These are phyloP conservation scores for Cacoxenus indagator DNA, from an alignment of 2,888 invertebrate species.

Conservation along the genomic window DNA sequence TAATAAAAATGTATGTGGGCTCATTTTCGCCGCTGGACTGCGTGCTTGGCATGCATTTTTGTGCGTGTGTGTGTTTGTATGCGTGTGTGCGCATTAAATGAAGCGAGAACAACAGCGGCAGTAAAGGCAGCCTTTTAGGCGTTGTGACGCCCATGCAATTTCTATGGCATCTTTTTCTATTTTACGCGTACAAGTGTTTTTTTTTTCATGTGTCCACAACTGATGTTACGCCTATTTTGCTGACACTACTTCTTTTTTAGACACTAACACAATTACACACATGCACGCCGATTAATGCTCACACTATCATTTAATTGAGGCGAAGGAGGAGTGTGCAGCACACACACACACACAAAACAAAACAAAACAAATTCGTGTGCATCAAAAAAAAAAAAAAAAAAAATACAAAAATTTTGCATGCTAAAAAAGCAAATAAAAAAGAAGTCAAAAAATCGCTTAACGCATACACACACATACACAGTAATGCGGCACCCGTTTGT, in stretches of 20 bases:
- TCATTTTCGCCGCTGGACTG: constrained; percentile 38
- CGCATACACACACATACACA: constrained; percentile 20
- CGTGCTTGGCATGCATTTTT: constrained; percentile 15
- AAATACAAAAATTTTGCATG: constrained; percentile 14
- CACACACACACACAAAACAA: background rate
- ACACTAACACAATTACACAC: constrained; percentile 54
- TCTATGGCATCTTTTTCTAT: constrained; percentile 45
- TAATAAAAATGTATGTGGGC: constrained; percentile 20
- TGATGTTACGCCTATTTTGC: constrained; percentile 6
- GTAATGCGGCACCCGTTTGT: background rate
- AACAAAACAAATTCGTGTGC: constrained; percentile 42
- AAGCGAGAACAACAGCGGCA: constrained; percentile 33
- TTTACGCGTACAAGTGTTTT: constrained; percentile 27
- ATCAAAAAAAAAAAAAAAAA: constrained; percentile 31
- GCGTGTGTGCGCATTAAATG: constrained; percentile 39
- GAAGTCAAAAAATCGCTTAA: constrained; percentile 17
- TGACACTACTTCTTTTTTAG: constrained; percentile 17
- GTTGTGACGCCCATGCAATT: constrained; percentile 40
- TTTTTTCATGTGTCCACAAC: constrained; percentile 32
- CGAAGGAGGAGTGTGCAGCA: constrained; percentile 58
- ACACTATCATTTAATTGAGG: constrained; percentile 62
- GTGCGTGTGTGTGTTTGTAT: constrained; percentile 26
- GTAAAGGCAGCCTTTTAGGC: constrained; percentile 32
- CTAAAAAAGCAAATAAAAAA: constrained; percentile 19
- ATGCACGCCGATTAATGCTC: constrained; percentile 39